phyloP scores from a whole-genome alignment of 2,888 invertebrate genomes.

The Tetragonula carbonaria region DNA sequence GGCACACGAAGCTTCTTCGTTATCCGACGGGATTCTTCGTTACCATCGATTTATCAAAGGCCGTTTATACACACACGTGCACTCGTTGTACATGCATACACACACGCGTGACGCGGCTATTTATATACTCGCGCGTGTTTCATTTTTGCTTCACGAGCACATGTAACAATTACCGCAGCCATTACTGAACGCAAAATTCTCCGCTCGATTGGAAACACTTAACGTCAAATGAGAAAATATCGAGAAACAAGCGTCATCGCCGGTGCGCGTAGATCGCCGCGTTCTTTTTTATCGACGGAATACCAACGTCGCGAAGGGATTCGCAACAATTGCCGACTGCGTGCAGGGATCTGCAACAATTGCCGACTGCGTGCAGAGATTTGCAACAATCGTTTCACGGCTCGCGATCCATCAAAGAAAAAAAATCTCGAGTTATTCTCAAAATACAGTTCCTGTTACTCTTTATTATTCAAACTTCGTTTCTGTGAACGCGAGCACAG shows the following conservation, averaged over 20 bases:
- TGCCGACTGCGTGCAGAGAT: not conserved
- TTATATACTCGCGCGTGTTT: not conserved
- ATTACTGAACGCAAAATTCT: not conserved
- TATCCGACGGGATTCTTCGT: not conserved
- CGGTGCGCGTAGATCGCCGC: not conserved
- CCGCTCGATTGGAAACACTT: not conserved
- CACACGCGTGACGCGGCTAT: not conserved
- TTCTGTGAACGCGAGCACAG: too few species aligned
- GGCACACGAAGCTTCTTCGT: not conserved
- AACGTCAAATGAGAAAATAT: not conserved
- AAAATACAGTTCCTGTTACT: not conserved
- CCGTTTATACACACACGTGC: too few species aligned
- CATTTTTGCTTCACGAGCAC: not conserved
- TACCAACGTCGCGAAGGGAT: not conserved
- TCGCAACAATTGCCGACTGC: constrained; percentile 22
- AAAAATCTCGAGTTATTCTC: too few species aligned
- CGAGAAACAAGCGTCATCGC: not conserved
- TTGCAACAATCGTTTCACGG: constrained; percentile 37
- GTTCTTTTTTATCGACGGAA: constrained; percentile 33
- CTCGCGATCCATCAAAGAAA: constrained; percentile 12
- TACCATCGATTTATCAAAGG: not conserved
- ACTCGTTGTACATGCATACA: not conserved
- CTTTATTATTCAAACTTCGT: too few species aligned
- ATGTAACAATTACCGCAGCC: not conserved
- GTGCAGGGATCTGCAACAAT: constrained; percentile 9